Evolutionary conservation across 35 echinoderm and acorn worm genomes (phyloP).

Genomic region (Hemicentrotus pulcherrimus): DNA sequence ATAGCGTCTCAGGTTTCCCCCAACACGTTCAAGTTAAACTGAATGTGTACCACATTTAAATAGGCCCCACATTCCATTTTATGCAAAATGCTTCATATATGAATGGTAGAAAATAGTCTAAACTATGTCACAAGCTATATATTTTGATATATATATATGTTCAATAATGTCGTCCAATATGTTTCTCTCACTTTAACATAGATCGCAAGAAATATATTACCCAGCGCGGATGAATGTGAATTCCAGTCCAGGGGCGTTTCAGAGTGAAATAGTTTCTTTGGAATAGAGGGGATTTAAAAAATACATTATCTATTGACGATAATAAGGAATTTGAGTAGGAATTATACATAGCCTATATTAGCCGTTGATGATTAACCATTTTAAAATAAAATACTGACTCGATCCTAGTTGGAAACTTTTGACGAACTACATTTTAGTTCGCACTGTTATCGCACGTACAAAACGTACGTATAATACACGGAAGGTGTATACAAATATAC

Average conservation of each 20-base stretch:
- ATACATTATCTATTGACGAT: no score
- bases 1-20: no score
- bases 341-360: no score
- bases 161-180: background rate
- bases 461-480: background rate
- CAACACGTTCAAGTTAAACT: no score
- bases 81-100: no score
- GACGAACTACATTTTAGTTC: background rate
- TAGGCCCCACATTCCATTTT: no score
- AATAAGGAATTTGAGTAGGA: no score
- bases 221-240: conserved; percentile 21
- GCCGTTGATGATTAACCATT: no score
- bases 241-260: background rate
- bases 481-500: conserved; percentile 11
- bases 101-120: no score
- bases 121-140: background rate
- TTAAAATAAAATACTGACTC: no score
- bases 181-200: conserved; percentile 19
- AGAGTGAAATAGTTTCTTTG: background rate
- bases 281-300: background rate
- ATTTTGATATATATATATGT: background rate
- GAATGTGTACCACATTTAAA: no score
- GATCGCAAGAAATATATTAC: conserved; percentile 6
- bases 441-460: background rate
- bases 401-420: background rate